Percentiles rank a stretch among this genome's conserved stretches.
Conservation (phyloP, 2,797 vertebrate genomes). For the Pseudomugil gertrudae region DNA sequence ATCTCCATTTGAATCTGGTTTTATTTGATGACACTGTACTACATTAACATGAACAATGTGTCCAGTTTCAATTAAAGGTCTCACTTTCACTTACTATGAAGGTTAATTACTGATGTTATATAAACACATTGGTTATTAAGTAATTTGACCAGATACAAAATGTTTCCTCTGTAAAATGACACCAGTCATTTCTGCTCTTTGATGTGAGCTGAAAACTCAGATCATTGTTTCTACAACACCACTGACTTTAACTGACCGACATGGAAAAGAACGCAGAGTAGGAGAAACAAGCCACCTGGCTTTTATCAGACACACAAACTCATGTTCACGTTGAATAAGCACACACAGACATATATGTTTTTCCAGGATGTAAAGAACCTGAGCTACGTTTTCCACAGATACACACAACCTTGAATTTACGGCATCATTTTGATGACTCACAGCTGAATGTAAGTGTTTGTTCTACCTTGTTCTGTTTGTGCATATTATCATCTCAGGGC, state of each 20-base stretch:
- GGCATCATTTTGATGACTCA: conserved; percentile 25
- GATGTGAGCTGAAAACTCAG: conserved; percentile 11
- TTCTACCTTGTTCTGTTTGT: background rate
- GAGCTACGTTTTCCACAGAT: conserved; percentile 22
- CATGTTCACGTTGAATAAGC: conserved; percentile 15
- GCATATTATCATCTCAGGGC: conserved; percentile 25
- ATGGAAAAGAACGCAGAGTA: conserved; percentile 7
- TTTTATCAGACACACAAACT: conserved; percentile 16
- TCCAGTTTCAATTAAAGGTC: no score
- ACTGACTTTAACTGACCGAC: conserved; percentile 17
- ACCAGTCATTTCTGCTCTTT: conserved; percentile 32
- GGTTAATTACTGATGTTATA: no score
- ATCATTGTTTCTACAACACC: conserved; percentile 8
- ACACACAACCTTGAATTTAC: conserved; percentile 23
- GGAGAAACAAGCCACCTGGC: conserved; percentile 61
- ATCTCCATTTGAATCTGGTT: no score
- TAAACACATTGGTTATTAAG: background rate
- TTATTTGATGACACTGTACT: no score
- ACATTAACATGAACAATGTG: no score
- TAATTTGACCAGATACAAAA: background rate
- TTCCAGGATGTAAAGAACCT: conserved; percentile 32
- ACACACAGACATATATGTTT: conserved; percentile 1
- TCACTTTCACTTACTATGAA: no score
- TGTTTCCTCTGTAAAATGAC: conserved; percentile 6
- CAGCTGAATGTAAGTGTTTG: conserved; percentile 37